phyloP scores from a whole-genome alignment of 1,140 invertebrate species.

The Bombus haemorrhoidalis region DNA sequence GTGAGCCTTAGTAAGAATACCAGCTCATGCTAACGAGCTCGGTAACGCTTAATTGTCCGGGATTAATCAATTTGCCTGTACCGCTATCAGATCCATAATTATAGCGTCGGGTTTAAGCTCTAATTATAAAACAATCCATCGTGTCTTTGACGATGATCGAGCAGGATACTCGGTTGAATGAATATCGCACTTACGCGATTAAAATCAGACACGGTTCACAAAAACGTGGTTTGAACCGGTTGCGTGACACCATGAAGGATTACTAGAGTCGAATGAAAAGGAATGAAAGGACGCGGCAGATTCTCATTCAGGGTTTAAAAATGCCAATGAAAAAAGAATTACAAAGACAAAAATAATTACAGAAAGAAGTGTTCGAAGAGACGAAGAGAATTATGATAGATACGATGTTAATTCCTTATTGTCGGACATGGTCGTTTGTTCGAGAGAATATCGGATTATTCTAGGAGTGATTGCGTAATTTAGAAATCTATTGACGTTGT shows the following conservation, averaged over 20 bases:
- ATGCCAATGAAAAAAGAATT: neutral
- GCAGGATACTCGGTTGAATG: neutral
- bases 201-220: constrained; percentile 10
- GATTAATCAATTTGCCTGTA: constrained; percentile 62
- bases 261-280: neutral
- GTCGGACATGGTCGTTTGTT: neutral
- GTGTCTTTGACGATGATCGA: constrained; percentile 28
- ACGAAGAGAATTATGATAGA: too few relatives aligned
- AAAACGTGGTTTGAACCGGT: constrained; percentile 12
- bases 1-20: neutral
- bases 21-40: constrained; percentile 36
- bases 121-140: constrained; percentile 61
- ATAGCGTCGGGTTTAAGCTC: constrained; percentile 43
- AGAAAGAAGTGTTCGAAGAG: neutral
- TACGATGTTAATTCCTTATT: neutral
- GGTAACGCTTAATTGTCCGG: constrained; percentile 48
- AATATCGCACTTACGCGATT: constrained; percentile 14
- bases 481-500: neutral
- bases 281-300: neutral
- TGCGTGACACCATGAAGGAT: neutral
- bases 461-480: neutral
- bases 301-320: constrained; percentile 17
- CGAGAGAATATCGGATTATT: neutral
- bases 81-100: constrained; percentile 51
- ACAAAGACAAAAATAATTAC: neutral